These are phyloP conservation scores for Rugalucina vietnamica DNA, from an alignment of 2,888 invertebrate species.

Conservation along the genomic window DNA sequence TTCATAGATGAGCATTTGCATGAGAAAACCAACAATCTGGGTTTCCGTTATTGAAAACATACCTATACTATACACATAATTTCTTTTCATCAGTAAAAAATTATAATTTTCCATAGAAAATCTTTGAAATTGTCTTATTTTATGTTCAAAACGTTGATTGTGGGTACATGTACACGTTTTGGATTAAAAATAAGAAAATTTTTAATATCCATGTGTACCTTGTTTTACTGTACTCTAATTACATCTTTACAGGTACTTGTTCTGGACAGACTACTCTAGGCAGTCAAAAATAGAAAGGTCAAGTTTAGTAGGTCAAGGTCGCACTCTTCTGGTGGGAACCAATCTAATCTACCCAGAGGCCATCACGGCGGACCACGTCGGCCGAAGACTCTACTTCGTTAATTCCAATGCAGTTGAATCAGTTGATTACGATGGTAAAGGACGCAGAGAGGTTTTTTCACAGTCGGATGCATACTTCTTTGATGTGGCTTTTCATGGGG, in stretches of 20 bases:
- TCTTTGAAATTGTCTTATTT: no score
- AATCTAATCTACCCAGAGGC: slow-evolving; percentile 8
- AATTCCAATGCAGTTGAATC: slow-evolving; percentile 40
- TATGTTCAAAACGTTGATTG: no score
- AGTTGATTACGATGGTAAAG: slow-evolving; percentile 42
- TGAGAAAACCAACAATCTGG: no score
- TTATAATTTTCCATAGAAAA: no score
- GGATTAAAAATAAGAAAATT: no score
- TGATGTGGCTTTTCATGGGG: slow-evolving; percentile 45
- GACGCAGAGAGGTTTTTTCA: slow-evolving; percentile 17
- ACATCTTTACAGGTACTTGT: slow-evolving; percentile 59
- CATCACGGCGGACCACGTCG: slow-evolving; percentile 35
- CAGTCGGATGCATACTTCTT: slow-evolving; percentile 30
- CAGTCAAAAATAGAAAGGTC: slow-evolving; percentile 49
- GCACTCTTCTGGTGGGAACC: slow-evolving; percentile 2
- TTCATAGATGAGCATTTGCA: no score
- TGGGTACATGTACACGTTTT: no score
- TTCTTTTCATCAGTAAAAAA: no score
- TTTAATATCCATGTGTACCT: no score
- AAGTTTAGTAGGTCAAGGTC: slow-evolving; percentile 40
- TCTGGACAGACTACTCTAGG: slow-evolving; percentile 53
- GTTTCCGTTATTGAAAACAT: no score
- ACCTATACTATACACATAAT: no score
- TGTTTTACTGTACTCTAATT: no score
- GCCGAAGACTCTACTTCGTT: slow-evolving; percentile 51